Percentiles rank a stretch among this genome's conserved stretches.
Evolutionary conservation across 2,888 invertebrate genomes (phyloP).

Genomic region (Ametastegia equiseti): DNA sequence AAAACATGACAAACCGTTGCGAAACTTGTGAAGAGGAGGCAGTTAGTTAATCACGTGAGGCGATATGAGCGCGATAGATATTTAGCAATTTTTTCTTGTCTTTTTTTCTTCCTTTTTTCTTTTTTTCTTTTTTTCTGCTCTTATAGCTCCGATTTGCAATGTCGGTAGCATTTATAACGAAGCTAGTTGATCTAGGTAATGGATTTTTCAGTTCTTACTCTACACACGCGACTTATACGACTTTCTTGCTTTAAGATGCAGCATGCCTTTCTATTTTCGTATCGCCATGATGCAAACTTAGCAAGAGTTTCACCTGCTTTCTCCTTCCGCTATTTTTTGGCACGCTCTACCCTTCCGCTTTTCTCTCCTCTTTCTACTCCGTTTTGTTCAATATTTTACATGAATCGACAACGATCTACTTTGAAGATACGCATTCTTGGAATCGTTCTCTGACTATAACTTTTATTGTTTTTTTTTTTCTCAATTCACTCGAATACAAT

Average conservation of each 20-base stretch:
- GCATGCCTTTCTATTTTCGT: conserved; percentile 49
- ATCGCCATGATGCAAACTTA: conserved; percentile 32
- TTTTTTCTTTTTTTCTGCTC: too few species aligned
- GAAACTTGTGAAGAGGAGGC: neutral
- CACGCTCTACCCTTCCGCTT: neutral
- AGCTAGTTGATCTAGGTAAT: conserved; percentile 26
- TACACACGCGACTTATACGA: neutral
- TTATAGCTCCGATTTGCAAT: neutral
- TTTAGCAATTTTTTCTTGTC: neutral
- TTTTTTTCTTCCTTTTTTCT: neutral
- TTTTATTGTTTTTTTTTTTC: neutral
- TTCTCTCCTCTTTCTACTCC: neutral
- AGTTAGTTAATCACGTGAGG: neutral
- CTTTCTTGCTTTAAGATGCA: conserved; percentile 26
- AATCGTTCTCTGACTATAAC: too few species aligned
- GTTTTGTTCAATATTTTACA: neutral
- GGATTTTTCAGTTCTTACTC: neutral
- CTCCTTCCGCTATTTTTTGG: conserved; percentile 45
- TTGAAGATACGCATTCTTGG: neutral
- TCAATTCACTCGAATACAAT: too few species aligned
- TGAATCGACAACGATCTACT: neutral
- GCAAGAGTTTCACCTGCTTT: conserved; percentile 49
- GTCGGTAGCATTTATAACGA: neutral
- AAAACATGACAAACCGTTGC: neutral
- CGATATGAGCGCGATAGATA: neutral